A percentile compares a stretch with the other conserved stretches of the same genome.
Conservation (phyloP, 2,888 invertebrate genomes). For the Nesidiocoris tenuis region DNA sequence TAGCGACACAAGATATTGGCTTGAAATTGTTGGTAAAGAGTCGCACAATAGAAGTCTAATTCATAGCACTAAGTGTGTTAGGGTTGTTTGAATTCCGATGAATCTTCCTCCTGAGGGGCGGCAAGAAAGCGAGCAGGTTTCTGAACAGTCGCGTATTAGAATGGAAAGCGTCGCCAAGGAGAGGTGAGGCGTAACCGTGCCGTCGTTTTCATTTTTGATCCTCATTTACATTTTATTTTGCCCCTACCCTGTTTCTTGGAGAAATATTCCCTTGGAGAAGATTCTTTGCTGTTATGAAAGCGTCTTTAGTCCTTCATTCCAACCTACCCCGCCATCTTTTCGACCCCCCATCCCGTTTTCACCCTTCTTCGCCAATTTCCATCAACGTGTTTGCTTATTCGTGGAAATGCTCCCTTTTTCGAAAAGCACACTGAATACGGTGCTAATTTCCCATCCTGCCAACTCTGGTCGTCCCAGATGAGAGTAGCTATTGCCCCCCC, state of each 20-base stretch:
- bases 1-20: constrained; percentile 43
- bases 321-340: constrained; percentile 3
- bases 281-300: not conserved
- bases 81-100: not conserved
- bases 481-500: not conserved
- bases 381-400: not conserved
- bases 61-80: constrained; percentile 43
- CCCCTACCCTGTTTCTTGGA: constrained; percentile 1
- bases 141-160: not conserved
- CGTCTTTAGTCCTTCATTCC: not conserved
- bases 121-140: constrained; percentile 4
- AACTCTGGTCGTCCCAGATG: too few relatives aligned
- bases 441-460: not conserved
- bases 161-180: not conserved
- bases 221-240: constrained; percentile 42
- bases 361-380: not conserved
- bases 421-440: not conserved
- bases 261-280: not conserved
- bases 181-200: not conserved
- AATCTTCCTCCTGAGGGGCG: not conserved
- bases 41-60: constrained; percentile 42
- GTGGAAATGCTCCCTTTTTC: not conserved
- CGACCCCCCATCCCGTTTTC: not conserved
- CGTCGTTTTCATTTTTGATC: constrained; percentile 14
- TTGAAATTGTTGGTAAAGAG: constrained; percentile 41